phyloP scores from a whole-genome alignment of 2,113 vertebrate genomes.

The Aegithalos caudatus region DNA sequence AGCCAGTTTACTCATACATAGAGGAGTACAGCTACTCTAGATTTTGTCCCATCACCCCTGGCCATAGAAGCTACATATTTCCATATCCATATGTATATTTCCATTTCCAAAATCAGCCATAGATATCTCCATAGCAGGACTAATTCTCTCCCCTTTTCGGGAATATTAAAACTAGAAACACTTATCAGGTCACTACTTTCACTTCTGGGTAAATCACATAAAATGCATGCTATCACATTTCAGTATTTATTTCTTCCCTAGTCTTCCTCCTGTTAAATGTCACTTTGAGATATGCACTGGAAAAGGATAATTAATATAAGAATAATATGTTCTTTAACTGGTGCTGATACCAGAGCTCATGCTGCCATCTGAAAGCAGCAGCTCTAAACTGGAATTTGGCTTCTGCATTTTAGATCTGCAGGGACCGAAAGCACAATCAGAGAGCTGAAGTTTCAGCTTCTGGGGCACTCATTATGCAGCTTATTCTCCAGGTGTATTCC shows the following conservation, averaged over 20 bases:
- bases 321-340: background rate
- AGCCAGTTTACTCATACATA: background rate
- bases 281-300: background rate
- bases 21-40: background rate
- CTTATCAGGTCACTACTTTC: background rate
- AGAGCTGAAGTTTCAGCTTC: constrained; percentile 16
- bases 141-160: background rate
- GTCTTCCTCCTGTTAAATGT: background rate
- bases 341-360: background rate
- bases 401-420: background rate
- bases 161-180: background rate
- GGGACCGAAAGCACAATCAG: background rate
- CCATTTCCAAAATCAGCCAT: background rate
- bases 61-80: background rate
- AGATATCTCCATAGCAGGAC: background rate
- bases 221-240: background rate
- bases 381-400: background rate
- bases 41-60: background rate
- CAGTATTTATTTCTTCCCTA: background rate
- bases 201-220: background rate
- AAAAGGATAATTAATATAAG: background rate
- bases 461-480: constrained; percentile 1
- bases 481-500: constrained; percentile 39
- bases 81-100: too few relatives aligned
- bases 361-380: background rate